These are phyloP conservation scores for Habropoda laboriosa DNA, from an alignment of 1,140 invertebrate genomes.

Conservation along the genomic window DNA sequence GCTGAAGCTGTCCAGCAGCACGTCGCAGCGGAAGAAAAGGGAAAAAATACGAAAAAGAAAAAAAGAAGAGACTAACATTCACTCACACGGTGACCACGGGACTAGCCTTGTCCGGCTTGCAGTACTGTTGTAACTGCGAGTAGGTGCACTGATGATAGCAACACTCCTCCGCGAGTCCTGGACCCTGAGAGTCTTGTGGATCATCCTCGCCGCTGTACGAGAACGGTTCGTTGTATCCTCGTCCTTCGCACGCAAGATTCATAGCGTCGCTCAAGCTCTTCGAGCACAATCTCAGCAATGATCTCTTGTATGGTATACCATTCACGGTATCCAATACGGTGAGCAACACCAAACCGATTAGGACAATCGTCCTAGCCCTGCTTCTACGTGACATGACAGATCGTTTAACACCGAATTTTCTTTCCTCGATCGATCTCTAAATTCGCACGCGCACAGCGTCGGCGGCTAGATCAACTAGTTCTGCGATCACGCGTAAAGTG, in stretches of 20 bases:
- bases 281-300: constrained; percentile 69
- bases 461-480: background rate
- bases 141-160: constrained; percentile 71
- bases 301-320: constrained; percentile 36
- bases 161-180: constrained; percentile 76
- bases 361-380: constrained; percentile 18
- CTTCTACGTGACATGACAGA: constrained; percentile 9
- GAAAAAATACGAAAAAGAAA: constrained; percentile 36
- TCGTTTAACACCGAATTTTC: background rate
- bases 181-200: constrained; percentile 48
- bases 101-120: constrained; percentile 61
- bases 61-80: constrained; percentile 61
- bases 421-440: no score
- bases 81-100: constrained; percentile 64
- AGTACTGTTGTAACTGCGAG: constrained; percentile 73
- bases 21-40: no score
- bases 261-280: constrained; percentile 71
- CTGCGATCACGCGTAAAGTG: no score
- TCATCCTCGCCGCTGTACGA: constrained; percentile 68
- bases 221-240: constrained; percentile 75
- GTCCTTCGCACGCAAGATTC: constrained; percentile 65
- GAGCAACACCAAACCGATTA: constrained; percentile 46
- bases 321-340: constrained; percentile 28
- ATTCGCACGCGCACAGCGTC: no score
- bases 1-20: background rate